phyloP scores from a whole-genome alignment of 2,113 vertebrate genomes.

The Neogale vison region DNA sequence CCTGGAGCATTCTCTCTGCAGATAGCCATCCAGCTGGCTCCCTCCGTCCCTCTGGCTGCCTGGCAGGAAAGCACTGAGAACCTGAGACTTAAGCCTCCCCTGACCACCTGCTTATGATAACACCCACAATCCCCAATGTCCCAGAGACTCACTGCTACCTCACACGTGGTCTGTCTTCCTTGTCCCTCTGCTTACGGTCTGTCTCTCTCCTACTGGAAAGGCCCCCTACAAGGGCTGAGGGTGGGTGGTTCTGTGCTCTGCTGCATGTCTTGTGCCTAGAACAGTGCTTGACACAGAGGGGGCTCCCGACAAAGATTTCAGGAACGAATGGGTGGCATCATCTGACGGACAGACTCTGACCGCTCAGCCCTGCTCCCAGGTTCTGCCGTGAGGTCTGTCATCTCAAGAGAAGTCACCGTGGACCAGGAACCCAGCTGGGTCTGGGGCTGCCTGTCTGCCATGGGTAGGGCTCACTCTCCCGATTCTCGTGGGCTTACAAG shows the following conservation, averaged over 20 bases:
- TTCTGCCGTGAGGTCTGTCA: neutral
- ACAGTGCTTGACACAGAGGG: neutral
- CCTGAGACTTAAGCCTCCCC: neutral
- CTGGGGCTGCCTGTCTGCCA: neutral
- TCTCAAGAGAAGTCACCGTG: neutral
- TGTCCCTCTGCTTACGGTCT: accelerated
- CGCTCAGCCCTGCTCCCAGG: neutral
- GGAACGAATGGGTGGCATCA: neutral
- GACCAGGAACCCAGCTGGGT: neutral
- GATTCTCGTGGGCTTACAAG: too few species aligned
- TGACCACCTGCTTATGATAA: neutral
- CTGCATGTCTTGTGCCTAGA: neutral
- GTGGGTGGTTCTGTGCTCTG: neutral
- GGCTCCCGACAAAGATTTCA: accelerated
- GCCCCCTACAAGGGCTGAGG: too few species aligned
- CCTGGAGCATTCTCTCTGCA: neutral
- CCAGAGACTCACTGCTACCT: neutral
- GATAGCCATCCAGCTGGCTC: too few species aligned
- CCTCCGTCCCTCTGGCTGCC: neutral
- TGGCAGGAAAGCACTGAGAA: neutral
- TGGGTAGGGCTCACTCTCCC: neutral
- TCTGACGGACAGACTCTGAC: neutral
- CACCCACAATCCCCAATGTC: accelerated
- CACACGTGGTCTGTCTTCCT: accelerated
- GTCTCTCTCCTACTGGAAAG: neutral